A percentile compares a stretch with the other conserved stretches of the same genome.
Conservation (phyloP, 2,113 vertebrate genomes). For the Ceratotherium simum region DNA sequence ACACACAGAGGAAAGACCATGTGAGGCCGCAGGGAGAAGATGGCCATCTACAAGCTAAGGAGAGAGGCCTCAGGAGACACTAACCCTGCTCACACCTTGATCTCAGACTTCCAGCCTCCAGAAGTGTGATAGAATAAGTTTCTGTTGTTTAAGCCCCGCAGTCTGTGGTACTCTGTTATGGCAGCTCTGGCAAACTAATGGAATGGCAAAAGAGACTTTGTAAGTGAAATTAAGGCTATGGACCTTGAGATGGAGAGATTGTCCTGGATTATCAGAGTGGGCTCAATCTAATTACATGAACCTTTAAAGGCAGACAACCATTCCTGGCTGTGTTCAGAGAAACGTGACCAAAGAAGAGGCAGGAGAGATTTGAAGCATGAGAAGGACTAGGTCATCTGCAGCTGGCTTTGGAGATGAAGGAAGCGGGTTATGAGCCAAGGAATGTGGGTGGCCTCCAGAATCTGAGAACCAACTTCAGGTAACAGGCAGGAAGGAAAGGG, state of each 20-base stretch:
- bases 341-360: not conserved
- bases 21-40: not conserved
- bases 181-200: not conserved
- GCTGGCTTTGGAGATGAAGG: not conserved
- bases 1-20: rapidly evolving
- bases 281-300: not conserved
- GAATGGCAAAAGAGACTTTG: no score
- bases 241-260: not conserved
- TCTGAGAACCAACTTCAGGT: rapidly evolving
- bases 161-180: not conserved
- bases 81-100: not conserved
- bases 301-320: no score
- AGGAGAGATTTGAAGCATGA: not conserved
- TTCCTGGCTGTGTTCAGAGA: not conserved
- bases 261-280: not conserved
- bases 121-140: not conserved
- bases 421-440: not conserved
- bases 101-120: not conserved
- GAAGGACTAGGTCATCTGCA: no score
- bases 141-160: not conserved
- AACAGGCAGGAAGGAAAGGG: not conserved
- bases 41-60: rapidly evolving
- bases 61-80: not conserved
- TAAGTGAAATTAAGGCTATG: no score
- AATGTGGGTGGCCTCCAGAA: not conserved